phyloP scores from a whole-genome alignment of 2,888 invertebrate species.

The Caenorhabditis afra region DNA sequence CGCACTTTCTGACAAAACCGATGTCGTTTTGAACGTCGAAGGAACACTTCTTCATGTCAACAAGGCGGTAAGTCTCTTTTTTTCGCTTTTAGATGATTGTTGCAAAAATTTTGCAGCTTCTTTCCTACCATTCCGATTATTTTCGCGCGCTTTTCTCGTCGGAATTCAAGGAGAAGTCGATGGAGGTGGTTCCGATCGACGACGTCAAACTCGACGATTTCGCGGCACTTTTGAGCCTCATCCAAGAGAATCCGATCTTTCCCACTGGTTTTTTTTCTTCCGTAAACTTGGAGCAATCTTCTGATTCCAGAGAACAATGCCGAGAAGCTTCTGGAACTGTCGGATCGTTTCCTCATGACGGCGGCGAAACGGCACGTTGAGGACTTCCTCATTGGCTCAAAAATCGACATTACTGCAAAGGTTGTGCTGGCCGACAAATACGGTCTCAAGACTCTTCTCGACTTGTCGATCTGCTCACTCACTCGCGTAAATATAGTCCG shows the following conservation, averaged over 20 bases:
- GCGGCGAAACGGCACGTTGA: too few relatives aligned
- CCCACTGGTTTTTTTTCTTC: neutral
- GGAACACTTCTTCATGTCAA: neutral
- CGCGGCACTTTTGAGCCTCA: neutral
- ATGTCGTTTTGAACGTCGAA: neutral
- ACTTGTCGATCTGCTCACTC: too few relatives aligned
- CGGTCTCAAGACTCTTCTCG: too few relatives aligned
- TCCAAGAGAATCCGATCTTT: neutral
- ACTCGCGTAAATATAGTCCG: too few relatives aligned
- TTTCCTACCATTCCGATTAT: constrained; percentile 9
- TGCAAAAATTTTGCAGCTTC: constrained; percentile 6
- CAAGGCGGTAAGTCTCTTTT: neutral
- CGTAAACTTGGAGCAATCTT: neutral
- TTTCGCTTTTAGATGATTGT: neutral
- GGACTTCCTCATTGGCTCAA: too few relatives aligned
- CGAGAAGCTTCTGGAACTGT: too few relatives aligned
- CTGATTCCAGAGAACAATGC: neutral
- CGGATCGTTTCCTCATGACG: too few relatives aligned
- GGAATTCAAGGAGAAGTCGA: constrained; percentile 22
- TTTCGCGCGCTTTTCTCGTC: constrained; percentile 11
- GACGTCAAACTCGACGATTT: constrained; percentile 14
- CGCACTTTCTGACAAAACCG: neutral
- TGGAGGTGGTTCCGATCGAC: constrained; percentile 13
- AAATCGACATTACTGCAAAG: too few relatives aligned
- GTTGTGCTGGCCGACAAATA: too few relatives aligned